These are phyloP conservation scores for Pseudochirops cupreus DNA, from an alignment of 2,797 vertebrate species.

Conservation along the genomic window DNA sequence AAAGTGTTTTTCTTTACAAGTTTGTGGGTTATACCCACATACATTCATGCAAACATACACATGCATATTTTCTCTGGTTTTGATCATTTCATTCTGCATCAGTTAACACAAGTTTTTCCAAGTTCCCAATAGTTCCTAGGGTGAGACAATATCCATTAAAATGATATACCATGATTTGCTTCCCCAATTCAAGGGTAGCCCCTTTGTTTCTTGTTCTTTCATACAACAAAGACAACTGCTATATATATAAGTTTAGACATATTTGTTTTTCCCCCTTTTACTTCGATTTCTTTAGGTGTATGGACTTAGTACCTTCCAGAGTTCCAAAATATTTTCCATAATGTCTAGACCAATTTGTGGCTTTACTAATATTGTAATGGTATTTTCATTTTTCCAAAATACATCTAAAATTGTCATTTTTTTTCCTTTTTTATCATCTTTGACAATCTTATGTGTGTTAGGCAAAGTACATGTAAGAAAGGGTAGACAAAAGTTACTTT, in stretches of 20 bases:
- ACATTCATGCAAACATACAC: background rate
- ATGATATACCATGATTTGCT: background rate
- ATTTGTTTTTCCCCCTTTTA: background rate
- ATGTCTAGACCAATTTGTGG: background rate
- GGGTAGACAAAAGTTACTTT: background rate
- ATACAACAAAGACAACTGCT: background rate
- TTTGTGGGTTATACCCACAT: background rate
- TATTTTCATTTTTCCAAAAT: background rate
- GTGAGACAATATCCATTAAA: background rate
- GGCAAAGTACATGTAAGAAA: background rate
- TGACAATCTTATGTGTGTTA: background rate
- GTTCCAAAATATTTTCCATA: background rate
- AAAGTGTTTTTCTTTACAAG: background rate
- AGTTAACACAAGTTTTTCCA: background rate
- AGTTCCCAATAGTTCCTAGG: background rate
- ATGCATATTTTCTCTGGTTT: background rate
- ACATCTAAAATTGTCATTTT: background rate
- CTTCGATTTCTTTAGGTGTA: background rate
- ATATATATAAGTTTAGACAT: background rate
- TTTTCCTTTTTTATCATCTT: background rate
- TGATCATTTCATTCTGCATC: background rate
- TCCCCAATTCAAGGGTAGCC: background rate
- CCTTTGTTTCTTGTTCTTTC: background rate
- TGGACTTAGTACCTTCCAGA: background rate
- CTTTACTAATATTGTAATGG: background rate